Evolutionary conservation across 2,113 vertebrate genomes (phyloP).

Genomic region (Erythrocercus mccallii): DNA sequence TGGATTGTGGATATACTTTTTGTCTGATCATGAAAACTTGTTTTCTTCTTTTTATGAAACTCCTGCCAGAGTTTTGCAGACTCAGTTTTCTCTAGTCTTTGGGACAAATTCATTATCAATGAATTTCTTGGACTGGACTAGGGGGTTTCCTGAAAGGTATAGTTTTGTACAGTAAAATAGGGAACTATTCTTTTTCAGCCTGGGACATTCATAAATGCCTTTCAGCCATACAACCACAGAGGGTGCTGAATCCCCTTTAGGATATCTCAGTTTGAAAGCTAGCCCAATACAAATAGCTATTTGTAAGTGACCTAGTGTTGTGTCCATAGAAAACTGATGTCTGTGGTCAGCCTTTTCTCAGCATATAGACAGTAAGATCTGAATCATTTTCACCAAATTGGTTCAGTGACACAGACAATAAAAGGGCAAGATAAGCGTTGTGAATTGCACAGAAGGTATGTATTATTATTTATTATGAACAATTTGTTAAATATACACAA

Average conservation of each 20-base stretch:
- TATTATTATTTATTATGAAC: neutral
- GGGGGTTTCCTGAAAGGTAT: neutral
- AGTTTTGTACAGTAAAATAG: neutral
- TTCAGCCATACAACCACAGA: neutral
- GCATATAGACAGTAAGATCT: neutral
- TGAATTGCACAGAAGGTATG: neutral
- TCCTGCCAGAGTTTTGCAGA: neutral
- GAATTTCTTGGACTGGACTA: neutral
- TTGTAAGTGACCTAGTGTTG: accelerated
- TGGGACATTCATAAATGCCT: neutral
- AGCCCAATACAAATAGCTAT: neutral
- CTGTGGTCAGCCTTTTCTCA: neutral
- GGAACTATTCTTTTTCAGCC: neutral
- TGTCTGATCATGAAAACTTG: neutral
- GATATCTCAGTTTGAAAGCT: neutral
- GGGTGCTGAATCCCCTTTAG: neutral
- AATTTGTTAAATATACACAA: neutral
- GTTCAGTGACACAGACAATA: neutral
- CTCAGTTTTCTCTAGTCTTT: neutral
- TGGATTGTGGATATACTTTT: neutral
- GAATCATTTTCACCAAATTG: neutral
- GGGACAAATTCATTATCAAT: neutral
- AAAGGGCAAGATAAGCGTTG: neutral
- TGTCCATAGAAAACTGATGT: neutral
- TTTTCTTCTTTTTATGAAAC: neutral